phyloP scores from a whole-genome alignment of 2,888 invertebrate genomes.

The Spilarctia lutea region DNA sequence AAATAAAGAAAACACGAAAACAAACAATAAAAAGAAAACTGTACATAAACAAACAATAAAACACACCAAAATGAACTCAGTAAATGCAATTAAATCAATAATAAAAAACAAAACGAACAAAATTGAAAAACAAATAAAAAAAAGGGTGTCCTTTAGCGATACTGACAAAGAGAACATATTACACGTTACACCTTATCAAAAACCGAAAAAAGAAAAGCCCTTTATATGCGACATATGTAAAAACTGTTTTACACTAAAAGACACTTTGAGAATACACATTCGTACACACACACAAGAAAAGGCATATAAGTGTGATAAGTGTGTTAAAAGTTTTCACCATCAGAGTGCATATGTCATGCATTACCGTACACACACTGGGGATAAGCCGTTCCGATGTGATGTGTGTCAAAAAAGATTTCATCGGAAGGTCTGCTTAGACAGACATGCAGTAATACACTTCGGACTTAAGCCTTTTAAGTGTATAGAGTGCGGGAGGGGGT shows the following conservation, averaged over 20 bases:
- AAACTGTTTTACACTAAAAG: constrained; percentile 10
- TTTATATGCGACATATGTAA: constrained; percentile 13
- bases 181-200: background rate
- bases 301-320: background rate
- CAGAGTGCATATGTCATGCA: background rate
- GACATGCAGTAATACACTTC: constrained; percentile 7
- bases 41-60: background rate
- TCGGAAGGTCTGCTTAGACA: background rate
- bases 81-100: background rate
- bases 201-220: background rate
- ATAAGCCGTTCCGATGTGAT: constrained; percentile 1
- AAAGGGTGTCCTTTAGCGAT: background rate
- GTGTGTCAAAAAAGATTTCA: constrained; percentile 7
- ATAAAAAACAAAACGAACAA: background rate
- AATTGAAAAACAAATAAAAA: background rate
- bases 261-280: constrained; percentile 8
- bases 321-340: constrained; percentile 1
- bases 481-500: background rate
- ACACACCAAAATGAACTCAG: background rate
- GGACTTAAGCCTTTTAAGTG: constrained; percentile 5
- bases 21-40: background rate
- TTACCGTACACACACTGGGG: constrained; percentile 9
- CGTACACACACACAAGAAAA: constrained; percentile 3
- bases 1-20: background rate
- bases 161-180: constrained; percentile 4